phyloP scores from a whole-genome alignment of 2,113 vertebrate species.

The Amazona vittata region DNA sequence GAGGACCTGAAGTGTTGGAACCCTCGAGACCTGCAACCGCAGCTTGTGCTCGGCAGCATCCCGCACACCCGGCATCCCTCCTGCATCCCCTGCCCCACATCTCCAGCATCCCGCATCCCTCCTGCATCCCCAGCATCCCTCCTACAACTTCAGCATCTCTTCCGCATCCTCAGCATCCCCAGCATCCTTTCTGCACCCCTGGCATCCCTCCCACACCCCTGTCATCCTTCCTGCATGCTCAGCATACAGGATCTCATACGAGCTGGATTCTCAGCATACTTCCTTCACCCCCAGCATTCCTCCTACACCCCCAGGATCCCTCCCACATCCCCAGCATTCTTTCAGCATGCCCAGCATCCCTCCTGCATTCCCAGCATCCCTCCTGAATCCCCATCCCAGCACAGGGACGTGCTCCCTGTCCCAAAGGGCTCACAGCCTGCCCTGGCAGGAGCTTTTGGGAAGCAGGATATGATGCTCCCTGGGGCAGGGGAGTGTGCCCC shows the following conservation, averaged over 20 bases:
- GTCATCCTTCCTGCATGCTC: neutral
- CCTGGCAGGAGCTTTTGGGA: rapidly evolving
- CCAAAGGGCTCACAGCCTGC: neutral
- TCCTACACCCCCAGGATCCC: neutral
- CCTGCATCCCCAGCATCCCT: neutral
- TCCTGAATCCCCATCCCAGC: neutral
- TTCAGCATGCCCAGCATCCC: neutral
- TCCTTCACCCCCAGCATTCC: neutral
- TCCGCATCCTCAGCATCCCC: neutral
- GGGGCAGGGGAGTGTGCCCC: neutral
- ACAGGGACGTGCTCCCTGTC: rapidly evolving
- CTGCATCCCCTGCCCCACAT: too few species aligned
- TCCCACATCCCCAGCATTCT: neutral
- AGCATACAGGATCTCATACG: neutral
- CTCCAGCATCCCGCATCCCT: neutral
- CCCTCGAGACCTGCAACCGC: rapidly evolving
- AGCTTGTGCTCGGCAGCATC: neutral
- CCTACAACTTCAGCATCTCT: rapidly evolving
- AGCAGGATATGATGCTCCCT: neutral
- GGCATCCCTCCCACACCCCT: neutral
- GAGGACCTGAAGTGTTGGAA: neutral
- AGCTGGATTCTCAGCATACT: neutral
- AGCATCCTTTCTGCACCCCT: neutral
- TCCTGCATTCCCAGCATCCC: neutral
- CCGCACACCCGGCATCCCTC: rapidly evolving